Conservation (phyloP, 2,888 invertebrate genomes). For the Apamea anceps region DNA sequence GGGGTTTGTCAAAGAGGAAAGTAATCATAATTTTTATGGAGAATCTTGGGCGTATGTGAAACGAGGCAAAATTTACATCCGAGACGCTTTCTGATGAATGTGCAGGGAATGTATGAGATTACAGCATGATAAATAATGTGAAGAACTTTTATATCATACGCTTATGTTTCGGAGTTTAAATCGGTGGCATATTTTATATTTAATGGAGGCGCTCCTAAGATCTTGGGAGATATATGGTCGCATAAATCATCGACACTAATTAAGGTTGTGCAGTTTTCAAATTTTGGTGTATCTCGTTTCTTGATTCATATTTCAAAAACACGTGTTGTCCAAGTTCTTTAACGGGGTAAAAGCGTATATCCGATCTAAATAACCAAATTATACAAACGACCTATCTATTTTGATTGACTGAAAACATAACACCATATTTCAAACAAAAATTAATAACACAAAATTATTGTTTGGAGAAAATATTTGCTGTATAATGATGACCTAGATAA, state of each 20-base stretch:
- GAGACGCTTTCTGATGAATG: constrained; percentile 69
- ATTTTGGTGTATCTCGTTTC: constrained; percentile 33
- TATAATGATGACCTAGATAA: constrained; percentile 26
- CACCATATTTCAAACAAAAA: constrained; percentile 16
- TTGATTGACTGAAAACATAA: constrained; percentile 6
- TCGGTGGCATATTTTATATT: constrained; percentile 64
- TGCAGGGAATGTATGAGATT: constrained; percentile 67
- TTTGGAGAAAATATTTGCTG: constrained; percentile 3
- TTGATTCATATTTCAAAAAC: constrained; percentile 23
- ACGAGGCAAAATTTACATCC: constrained; percentile 71
- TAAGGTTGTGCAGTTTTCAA: constrained; percentile 41
- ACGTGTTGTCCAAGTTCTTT: neutral
- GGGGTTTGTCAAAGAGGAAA: constrained; percentile 82
- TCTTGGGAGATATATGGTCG: constrained; percentile 53
- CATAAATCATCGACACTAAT: constrained; percentile 58
- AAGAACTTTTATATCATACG: constrained; percentile 65
- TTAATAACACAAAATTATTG: constrained; percentile 10
- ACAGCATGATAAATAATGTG: constrained; percentile 71
- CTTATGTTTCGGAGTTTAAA: constrained; percentile 64
- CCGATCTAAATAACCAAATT: constrained; percentile 19
- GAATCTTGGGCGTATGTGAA: constrained; percentile 68
- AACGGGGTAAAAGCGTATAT: neutral
- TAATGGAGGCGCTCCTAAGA: constrained; percentile 61
- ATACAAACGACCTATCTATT: constrained; percentile 4
- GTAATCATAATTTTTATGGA: constrained; percentile 86